A percentile compares a stretch with the other conserved stretches of the same genome.
These are phyloP conservation scores for Amblyopsis hoosieri DNA, from an alignment of 2,797 vertebrate genomes.

Conservation along the genomic window DNA sequence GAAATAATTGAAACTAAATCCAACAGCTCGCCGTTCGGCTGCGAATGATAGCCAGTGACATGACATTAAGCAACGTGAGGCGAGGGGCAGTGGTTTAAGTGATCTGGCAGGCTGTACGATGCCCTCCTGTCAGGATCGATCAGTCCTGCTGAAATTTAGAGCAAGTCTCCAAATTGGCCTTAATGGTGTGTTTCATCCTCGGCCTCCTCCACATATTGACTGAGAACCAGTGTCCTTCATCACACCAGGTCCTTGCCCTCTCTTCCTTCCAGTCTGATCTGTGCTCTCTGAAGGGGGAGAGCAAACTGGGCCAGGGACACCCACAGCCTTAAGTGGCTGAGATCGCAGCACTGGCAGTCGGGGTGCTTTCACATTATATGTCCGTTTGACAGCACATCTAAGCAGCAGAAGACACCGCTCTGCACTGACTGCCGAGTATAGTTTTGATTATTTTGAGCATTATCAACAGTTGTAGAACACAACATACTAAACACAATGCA, in stretches of 20 bases:
- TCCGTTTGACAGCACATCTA: constrained; percentile 51
- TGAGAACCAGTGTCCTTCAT: constrained; percentile 74
- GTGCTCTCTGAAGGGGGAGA: constrained; percentile 69
- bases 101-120: constrained; percentile 79
- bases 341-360: constrained; percentile 63
- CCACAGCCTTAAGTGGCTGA: constrained; percentile 62
- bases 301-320: constrained; percentile 63
- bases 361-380: constrained; percentile 56
- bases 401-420: constrained; percentile 31
- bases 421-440: constrained; percentile 41
- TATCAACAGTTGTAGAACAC: constrained; percentile 47
- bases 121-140: constrained; percentile 85
- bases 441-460: constrained; percentile 54
- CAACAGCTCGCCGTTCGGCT: constrained; percentile 54
- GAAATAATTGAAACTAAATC: constrained; percentile 75
- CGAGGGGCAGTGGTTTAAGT: constrained; percentile 80
- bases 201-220: constrained; percentile 68
- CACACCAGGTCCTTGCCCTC: constrained; percentile 69
- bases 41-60: constrained; percentile 76
- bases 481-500: constrained; percentile 27
- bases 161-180: constrained; percentile 80
- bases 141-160: constrained; percentile 82
- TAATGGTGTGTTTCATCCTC: constrained; percentile 81
- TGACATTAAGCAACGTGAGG: constrained; percentile 77
- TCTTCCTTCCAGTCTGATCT: constrained; percentile 73